Conservation (phyloP, 2,888 invertebrate species). For the Cheilosia impressa region DNA sequence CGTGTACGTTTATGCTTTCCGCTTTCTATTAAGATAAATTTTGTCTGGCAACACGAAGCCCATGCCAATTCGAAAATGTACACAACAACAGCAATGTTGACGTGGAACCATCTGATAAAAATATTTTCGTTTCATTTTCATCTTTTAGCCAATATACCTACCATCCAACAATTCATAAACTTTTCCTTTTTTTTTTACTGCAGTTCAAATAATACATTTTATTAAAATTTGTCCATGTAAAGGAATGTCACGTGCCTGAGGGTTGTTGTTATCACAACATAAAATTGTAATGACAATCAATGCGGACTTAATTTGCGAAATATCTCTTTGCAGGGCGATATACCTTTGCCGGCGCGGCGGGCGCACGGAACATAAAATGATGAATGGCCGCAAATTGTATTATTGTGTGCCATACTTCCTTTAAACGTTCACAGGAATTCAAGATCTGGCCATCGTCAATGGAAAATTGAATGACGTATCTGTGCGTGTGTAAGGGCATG, state of each 20-base stretch:
- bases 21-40: too few species aligned
- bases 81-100: too few species aligned
- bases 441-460: constrained; percentile 12
- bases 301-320: constrained; percentile 47
- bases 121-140: too few species aligned
- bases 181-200: neutral
- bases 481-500: neutral
- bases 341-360: neutral
- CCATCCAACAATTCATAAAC: too few species aligned
- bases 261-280: constrained; percentile 65
- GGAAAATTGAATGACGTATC: constrained; percentile 31
- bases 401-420: constrained; percentile 46
- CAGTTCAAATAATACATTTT: constrained; percentile 36
- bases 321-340: constrained; percentile 7
- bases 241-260: constrained; percentile 55
- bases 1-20: too few species aligned
- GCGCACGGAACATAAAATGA: constrained; percentile 51
- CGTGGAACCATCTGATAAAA: too few species aligned
- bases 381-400: constrained; percentile 59
- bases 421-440: constrained; percentile 31
- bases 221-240: constrained; percentile 23
- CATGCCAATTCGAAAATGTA: too few species aligned
- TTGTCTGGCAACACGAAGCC: too few species aligned
- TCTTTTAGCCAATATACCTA: neutral
- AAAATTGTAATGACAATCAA: constrained; percentile 59